Evolutionary conservation across 2,797 vertebrate genomes (phyloP).

Genomic region (Pangasius larnaudii): DNA sequence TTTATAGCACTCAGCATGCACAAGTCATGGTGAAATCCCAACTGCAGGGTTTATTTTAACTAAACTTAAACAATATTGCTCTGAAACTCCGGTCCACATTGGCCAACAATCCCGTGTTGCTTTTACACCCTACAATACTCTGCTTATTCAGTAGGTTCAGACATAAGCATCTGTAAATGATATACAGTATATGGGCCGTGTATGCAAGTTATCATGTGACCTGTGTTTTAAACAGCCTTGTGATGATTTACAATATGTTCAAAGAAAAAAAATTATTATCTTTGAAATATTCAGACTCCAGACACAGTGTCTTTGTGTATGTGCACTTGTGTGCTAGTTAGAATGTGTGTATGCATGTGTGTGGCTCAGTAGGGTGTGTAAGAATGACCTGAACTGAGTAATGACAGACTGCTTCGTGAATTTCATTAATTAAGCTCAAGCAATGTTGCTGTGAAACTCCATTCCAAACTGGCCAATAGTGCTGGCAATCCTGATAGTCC

Average conservation of each 20-base stretch:
- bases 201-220: background rate
- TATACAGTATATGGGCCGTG: background rate
- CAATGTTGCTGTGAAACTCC: background rate
- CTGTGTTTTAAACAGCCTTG: background rate
- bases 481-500: background rate
- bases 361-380: slow-evolving; percentile 24
- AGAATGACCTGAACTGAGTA: background rate
- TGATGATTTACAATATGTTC: slow-evolving; percentile 2
- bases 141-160: background rate
- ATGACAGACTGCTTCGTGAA: slow-evolving; percentile 43
- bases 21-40: background rate
- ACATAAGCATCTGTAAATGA: background rate
- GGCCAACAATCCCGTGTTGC: background rate
- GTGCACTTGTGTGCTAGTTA: background rate
- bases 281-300: background rate
- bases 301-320: background rate
- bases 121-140: slow-evolving; percentile 5
- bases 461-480: background rate
- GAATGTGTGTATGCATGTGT: slow-evolving; percentile 15
- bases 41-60: background rate
- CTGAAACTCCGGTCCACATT: background rate
- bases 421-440: slow-evolving; percentile 23
- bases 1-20: slow-evolving; percentile 11
- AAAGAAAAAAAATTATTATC: background rate
- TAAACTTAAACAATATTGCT: background rate